Evolutionary conservation across 2,113 vertebrate species (phyloP).

Genomic region (Eptatretus burgeri): DNA sequence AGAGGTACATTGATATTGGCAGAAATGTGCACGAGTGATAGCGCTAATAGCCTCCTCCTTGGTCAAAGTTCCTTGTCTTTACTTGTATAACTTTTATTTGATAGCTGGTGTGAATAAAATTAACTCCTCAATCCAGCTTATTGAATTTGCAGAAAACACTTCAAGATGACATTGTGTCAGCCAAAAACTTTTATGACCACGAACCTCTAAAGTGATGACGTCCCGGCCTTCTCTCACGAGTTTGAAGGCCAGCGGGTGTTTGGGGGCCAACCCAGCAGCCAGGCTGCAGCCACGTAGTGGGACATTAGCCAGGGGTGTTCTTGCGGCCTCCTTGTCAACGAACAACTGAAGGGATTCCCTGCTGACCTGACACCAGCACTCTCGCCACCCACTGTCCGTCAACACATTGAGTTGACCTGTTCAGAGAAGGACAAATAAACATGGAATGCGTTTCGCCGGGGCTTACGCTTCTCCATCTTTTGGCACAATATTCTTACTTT

Average conservation of each 20-base stretch:
- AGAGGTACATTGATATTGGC: too few species aligned
- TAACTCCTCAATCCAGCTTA: too few species aligned
- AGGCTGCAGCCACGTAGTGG: conserved; percentile 76
- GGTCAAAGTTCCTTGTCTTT: too few species aligned
- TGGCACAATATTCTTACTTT: too few species aligned
- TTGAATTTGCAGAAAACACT: too few species aligned
- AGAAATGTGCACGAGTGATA: too few species aligned
- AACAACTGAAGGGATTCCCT: conserved; percentile 43
- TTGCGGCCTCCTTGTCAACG: conserved; percentile 66
- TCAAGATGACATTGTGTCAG: too few species aligned
- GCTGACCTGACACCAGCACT: conserved; percentile 83
- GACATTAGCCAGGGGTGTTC: conserved; percentile 60
- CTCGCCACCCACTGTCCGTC: conserved; percentile 80
- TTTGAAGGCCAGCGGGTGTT: conserved; percentile 71
- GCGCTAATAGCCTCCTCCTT: too few species aligned
- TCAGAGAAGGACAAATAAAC: neutral
- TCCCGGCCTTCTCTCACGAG: conserved; percentile 72
- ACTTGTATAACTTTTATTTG: too few species aligned
- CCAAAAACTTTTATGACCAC: neutral
- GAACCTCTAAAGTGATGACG: conserved; percentile 71
- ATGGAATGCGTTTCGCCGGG: neutral
- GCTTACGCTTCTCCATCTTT: too few species aligned
- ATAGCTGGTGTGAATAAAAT: too few species aligned
- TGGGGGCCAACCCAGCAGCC: conserved; percentile 55
- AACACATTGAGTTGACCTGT: conserved; percentile 79